These are phyloP conservation scores for Psephotus haematonotus DNA, from an alignment of 2,113 vertebrate species.

Conservation along the genomic window DNA sequence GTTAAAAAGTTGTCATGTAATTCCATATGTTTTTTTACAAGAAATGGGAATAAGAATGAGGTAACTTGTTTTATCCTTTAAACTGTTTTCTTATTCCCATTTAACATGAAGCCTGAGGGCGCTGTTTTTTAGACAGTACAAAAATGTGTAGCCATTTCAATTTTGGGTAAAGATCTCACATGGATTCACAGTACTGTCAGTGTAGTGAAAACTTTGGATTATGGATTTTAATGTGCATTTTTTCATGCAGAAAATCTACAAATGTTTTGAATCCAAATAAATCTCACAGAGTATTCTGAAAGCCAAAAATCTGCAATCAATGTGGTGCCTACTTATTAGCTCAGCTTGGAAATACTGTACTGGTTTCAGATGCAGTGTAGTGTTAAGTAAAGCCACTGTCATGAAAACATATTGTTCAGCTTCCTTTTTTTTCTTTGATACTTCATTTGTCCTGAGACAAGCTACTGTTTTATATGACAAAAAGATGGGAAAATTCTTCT, in stretches of 20 bases:
- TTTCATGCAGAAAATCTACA: constrained; percentile 30
- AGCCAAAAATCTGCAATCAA: background rate
- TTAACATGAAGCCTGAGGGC: background rate
- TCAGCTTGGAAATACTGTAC: background rate
- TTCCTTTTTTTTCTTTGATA: background rate
- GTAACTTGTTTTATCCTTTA: background rate
- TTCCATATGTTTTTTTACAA: background rate
- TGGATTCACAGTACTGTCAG: background rate
- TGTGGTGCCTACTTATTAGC: background rate
- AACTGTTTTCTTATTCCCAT: background rate
- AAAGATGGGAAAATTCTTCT: background rate
- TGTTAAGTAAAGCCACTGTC: background rate
- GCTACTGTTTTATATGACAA: background rate
- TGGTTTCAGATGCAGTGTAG: background rate
- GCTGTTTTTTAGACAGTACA: background rate
- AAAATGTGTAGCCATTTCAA: background rate
- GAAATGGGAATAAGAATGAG: background rate
- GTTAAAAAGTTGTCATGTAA: background rate
- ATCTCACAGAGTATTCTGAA: background rate
- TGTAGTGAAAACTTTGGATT: background rate
- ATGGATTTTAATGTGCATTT: background rate
- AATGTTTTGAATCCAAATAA: background rate
- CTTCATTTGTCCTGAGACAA: background rate
- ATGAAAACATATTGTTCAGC: background rate
- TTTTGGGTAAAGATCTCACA: background rate